Evolutionary conservation across 2,888 invertebrate genomes (phyloP).

Genomic region (Tuta absoluta): DNA sequence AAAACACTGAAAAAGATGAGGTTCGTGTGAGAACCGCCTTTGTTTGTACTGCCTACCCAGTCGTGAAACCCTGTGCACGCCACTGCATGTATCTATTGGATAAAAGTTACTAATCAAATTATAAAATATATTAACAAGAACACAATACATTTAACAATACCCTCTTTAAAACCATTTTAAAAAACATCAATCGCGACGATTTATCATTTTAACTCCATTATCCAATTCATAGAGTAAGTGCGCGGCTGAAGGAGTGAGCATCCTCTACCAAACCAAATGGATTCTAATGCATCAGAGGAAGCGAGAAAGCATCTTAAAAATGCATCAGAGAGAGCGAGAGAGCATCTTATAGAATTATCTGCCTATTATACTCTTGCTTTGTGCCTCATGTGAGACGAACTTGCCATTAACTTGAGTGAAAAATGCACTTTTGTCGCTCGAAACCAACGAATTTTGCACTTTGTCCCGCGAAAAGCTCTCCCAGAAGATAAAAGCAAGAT

Average conservation of each 20-base stretch:
- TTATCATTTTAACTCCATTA: conserved; percentile 21
- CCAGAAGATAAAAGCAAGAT: background rate
- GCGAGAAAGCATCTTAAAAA: conserved; percentile 48
- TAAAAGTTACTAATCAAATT: background rate
- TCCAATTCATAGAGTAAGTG: conserved; percentile 36
- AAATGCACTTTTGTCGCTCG: conserved; percentile 39
- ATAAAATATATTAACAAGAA: background rate
- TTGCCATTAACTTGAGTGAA: conserved; percentile 59
- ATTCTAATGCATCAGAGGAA: conserved; percentile 62
- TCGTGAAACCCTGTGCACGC: no score
- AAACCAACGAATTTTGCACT: conserved; percentile 42
- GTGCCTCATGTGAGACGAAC: conserved; percentile 54
- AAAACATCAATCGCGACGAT: conserved; percentile 21
- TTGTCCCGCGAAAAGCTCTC: conserved; percentile 23
- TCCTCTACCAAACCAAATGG: conserved; percentile 55
- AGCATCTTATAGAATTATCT: conserved; percentile 69
- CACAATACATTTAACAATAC: conserved; percentile 6
- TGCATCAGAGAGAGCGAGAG: background rate
- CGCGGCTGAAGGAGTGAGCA: conserved; percentile 33
- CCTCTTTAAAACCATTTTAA: conserved; percentile 21
- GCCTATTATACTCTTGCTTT: conserved; percentile 79
- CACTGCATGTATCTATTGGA: no score
- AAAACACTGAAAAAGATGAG: no score
- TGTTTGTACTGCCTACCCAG: no score
- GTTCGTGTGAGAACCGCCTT: no score